Evolutionary conservation across 2,797 vertebrate species (phyloP), one percentile per base, ranked within the genome.

Genomic region (Spatula clypeata): DNA sequence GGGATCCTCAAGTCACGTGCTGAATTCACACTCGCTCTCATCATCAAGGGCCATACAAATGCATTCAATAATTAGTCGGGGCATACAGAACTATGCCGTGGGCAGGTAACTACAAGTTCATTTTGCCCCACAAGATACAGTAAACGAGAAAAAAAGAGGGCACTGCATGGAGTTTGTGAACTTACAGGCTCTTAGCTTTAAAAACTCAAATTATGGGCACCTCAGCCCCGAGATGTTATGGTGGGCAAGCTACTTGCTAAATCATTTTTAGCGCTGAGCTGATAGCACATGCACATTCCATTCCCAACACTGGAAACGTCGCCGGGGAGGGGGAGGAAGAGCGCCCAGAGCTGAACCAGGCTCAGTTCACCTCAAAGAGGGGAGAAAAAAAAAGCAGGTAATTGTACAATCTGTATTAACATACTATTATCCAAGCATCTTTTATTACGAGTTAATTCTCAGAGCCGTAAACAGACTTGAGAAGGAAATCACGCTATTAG

Each of bases 381-480:
- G 17, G 54, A 19, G 29, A 85, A 64, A 42, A 77, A 64, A 47
- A 49, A 47, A 23, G 21, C 45, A 47, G 24, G 23, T 49, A 74
- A 69, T 54, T 79, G 82, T 82, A 64, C 64, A 44, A 57, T 51
- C 74, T 69, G 51, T 29, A 60, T 83, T 94, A 94, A 70, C 20
- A 7, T 82, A 77, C 60, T 47, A 81, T 94, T 91, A 86, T 32
- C 61, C 14, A 1, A 51, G 49, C 49, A 51, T 51, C 89, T 86
- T 92, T 70, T 79, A 87, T 92, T 93, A 88, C 53, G 91, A 96
- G 93, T 49, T 94, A 83, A 95, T 95, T 97, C 93, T 86, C 54
- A 36, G 67, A 97, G 81, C 89, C 89, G 67, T 71, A 95, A 95
- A 95, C 93, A 90, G 44, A 58, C 74, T 88, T 75, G 36, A 93